Evolutionary conservation across 2,797 vertebrate species (phyloP).

Genomic region (Hoplostethus atlanticus): DNA sequence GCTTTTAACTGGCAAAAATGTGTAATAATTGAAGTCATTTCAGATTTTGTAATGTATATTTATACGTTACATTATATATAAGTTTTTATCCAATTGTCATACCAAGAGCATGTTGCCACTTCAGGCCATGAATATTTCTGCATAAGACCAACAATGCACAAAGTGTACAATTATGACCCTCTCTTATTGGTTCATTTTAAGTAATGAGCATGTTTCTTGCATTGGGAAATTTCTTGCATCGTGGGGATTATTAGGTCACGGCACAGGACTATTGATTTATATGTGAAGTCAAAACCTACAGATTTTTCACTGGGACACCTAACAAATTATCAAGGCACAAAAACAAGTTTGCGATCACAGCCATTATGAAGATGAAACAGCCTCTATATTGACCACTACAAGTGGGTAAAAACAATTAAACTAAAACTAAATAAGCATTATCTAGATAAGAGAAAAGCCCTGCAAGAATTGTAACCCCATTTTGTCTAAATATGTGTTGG

Average conservation of each 20-base stretch:
- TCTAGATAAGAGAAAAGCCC: constrained; percentile 1
- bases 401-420: not conserved
- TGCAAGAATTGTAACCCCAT: constrained; percentile 1
- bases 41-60: no score
- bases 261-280: no score
- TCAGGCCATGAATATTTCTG: not conserved
- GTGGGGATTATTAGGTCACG: not conserved
- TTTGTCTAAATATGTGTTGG: constrained; percentile 33
- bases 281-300: no score
- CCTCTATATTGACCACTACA: not conserved
- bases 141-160: constrained; percentile 4
- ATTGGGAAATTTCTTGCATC: not conserved
- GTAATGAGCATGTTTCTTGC: not conserved
- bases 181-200: no score
- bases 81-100: no score
- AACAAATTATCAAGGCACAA: not conserved
- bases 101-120: no score
- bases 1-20: no score
- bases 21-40: no score
- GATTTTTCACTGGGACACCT: no score
- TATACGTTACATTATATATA: no score
- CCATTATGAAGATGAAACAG: not conserved
- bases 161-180: constrained; percentile 15
- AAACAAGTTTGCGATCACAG: not conserved
- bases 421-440: constrained; percentile 18